Evolutionary conservation across 1,140 invertebrate genomes (phyloP).

Genomic region (Dysdera silvatica): DNA sequence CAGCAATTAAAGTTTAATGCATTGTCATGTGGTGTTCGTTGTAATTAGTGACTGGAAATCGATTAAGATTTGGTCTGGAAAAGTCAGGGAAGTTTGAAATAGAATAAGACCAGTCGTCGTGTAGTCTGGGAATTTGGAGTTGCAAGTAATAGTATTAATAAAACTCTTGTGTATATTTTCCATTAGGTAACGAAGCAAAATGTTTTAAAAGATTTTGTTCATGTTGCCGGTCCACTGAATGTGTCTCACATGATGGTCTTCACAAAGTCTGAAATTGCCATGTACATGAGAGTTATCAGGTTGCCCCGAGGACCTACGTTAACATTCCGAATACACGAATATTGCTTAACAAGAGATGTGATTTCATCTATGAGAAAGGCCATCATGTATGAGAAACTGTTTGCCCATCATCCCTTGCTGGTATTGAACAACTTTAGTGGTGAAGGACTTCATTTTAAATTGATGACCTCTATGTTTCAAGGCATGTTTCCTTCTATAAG

Average conservation of each 20-base stretch:
- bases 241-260: constrained; percentile 53
- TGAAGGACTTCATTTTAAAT: constrained; percentile 75
- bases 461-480: constrained; percentile 92
- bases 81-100: too few relatives aligned
- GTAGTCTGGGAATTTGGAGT: too few relatives aligned
- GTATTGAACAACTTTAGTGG: constrained; percentile 89
- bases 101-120: too few relatives aligned
- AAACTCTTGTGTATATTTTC: not conserved
- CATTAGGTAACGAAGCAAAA: constrained; percentile 48
- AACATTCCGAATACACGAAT: constrained; percentile 78
- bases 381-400: constrained; percentile 52
- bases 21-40: too few relatives aligned
- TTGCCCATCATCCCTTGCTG: constrained; percentile 75
- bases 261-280: constrained; percentile 46
- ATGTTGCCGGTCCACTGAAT: constrained; percentile 50
- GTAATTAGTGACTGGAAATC: too few relatives aligned
- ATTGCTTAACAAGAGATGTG: constrained; percentile 74
- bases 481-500: constrained; percentile 98
- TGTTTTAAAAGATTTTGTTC: constrained; percentile 53
- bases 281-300: constrained; percentile 48
- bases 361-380: constrained; percentile 73
- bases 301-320: constrained; percentile 53
- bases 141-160: too few relatives aligned
- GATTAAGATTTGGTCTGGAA: too few relatives aligned
- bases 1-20: too few relatives aligned